Evolutionary conservation across 2,113 vertebrate genomes (phyloP), one percentile per base, ranked within the genome.

Genomic region (Dicentrarchus labrax): DNA sequence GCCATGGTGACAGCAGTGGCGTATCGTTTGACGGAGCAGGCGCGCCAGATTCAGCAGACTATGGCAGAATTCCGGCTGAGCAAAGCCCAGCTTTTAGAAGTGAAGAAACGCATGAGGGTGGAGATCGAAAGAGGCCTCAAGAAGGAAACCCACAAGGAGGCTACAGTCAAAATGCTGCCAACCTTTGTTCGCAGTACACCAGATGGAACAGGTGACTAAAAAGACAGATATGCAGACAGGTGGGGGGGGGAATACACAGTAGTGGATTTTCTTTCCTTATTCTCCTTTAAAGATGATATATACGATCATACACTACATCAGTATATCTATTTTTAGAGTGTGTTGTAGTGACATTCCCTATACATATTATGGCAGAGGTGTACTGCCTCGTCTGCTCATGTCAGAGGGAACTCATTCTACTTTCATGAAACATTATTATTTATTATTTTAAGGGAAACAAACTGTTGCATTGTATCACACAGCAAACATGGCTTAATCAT

Each of bases 1-100:
- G 98, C 98, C 56, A 97, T 99, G 97, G 98, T 99, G 83, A 99
- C 98, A 0, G 98, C 98, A 0, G 98, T 99, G 91, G 98, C 98
- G 0, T 98, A 97, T 88, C 95, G 98, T 47, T 80, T 99, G 88
- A 92, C 95, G 0, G 98, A 99, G 68, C 98, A 99, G 92, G 94
- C 97, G 41, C 96, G 97, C 22, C 97, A 98, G 93, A 99, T 99
- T 0, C 95, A 96, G 0, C 96, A 98, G 93, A 99, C 97, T 0
- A 65, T 99, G 91, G 97, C 95, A 0, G 95, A 97, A 78, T 99
- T 99, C 94, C 94, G 92, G 47, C 96, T 99, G 68, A 97, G 93
- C 81, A 96, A 97, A 1, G 95, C 96, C 2, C 97, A 97, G 91
- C 95, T 99, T 88, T 69, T 98, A 76, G 97, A 98, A 89, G 97